Evolutionary conservation across 2,113 vertebrate species (phyloP).

Genomic region (Genyomyrus donnyi): DNA sequence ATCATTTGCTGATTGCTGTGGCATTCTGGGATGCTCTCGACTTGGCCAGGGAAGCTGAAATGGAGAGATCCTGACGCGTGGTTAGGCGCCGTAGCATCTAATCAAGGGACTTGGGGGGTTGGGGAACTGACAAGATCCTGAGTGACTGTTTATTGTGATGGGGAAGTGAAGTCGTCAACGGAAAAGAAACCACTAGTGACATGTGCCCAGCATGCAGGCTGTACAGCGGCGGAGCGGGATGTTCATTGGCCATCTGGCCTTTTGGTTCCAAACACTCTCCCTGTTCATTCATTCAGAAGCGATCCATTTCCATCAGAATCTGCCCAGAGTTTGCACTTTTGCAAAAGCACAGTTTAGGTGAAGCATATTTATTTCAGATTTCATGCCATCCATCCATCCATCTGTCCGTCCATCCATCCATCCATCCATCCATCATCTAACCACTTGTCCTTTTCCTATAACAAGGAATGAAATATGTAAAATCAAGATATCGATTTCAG

Average conservation of each 20-base stretch:
- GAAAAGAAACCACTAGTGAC: not conserved
- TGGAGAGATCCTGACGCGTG: constrained; percentile 5
- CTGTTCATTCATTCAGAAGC: not conserved
- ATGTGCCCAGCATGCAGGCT: not conserved
- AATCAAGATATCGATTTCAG: not conserved
- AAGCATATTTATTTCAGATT: not conserved
- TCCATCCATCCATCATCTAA: not conserved
- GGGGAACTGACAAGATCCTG: not conserved
- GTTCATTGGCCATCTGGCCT: not conserved
- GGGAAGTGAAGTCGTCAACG: not conserved
- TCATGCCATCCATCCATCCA: not conserved
- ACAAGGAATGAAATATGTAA: not conserved
- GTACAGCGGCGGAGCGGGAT: not conserved
- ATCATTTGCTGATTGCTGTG: constrained; percentile 6
- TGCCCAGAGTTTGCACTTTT: not conserved
- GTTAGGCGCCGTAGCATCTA: not conserved
- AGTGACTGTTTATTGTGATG: not conserved
- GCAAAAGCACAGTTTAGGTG: not conserved
- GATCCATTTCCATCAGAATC: not conserved
- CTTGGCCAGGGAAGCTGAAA: constrained; percentile 4
- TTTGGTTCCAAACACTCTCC: not conserved
- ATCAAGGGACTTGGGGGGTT: not conserved
- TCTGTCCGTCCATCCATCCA: not conserved
- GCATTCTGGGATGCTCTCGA: not conserved
- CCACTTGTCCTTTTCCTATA: no score